Evolutionary conservation across 2,888 invertebrate species (phyloP), one percentile per base, ranked within the genome.

Genomic region (Tortricodes alternella): DNA sequence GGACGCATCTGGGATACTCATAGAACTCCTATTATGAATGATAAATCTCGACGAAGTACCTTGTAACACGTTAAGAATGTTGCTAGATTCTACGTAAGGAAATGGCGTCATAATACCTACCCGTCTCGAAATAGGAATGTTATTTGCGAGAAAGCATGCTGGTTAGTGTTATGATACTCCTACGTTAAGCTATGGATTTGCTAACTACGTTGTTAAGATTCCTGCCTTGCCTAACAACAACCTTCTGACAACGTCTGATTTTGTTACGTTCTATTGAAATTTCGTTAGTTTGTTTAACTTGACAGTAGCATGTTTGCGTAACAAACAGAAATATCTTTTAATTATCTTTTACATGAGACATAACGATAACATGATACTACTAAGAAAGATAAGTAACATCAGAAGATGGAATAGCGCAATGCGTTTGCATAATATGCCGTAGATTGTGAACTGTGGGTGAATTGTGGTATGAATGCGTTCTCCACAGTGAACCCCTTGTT

Each of bases 71-170:
- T 23, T 18, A 53, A 49, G 43, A 49, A 55, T 49, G 41, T 43
- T 24, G 48, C 53, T 29, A 43, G 16, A 18, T 23, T 39, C 55
- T 48, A 50, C 56, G 43, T 49, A 44, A 49, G 34, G 37, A 56
- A 29, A 44, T 44, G 11, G 49, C 50, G 44, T 32, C 43, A 50
- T 56, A 41, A 16, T 19, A 50, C 32, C 46, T 58, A 52, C 32
- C n/a, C n/a, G n/a, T n/a, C n/a, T n/a, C n/a, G n/a, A 51, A 48
- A 46, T 61, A 64, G 46, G 53, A 52, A 56, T 62, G 60, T 65
- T 63, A 65, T 69, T 71, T 65, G 65, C 64, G 61, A 68, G 68
- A 68, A 49, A 62, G 50, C 61, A 65, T 63, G 61, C 69, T 62
- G 62, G 64, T 63, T 63, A 67, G 60, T 53, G 34, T 58, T 61